Base-by-base conservation (phyloP, 2,888 invertebrate genomes). In the Macaria notata region DNA sequence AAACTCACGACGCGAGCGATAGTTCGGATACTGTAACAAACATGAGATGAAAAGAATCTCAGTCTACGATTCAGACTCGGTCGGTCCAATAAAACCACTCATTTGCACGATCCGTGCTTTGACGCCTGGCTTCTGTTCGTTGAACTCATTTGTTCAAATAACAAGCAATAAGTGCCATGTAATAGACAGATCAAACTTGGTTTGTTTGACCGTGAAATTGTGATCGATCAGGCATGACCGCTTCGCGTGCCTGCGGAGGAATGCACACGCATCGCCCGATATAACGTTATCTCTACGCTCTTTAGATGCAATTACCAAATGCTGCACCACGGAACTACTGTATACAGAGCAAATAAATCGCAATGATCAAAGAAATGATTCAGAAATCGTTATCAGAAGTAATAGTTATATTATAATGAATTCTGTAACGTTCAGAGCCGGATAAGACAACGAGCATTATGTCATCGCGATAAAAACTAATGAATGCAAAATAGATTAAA, bases 171-270 rank as follows among this genome's bases (percentile, higher is more conserved):
- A 81, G 68, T 76, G 71, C 71, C 72, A 72, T 73, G 75, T 81
- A 81, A 83, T 81, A 78, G 79, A 81, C 80, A 79, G 78, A 85
- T 85, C 82, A 78, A 83, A 83, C 78, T 81, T 79, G 69, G 79
- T 76, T 78, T 82, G 78, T 86, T 84, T 88, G 83, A 82, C 87
- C 86, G 82, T 87, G 86, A 86, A 89, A 88, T 86, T 83, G 79
- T 78, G 75, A 79, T 78, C 78, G 78, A 77, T 75, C 74, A 75
- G 77, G 84, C 85, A 81, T 82, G 83, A 81, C 83, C 71, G 78
- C 67, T 76, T 79, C 76, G 80, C 83, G 77, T 82, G 81, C 76
- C 75, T 66, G 64, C 63, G 69, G 65, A 64, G 70, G 74, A 75
- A 80, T 75, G 74, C 74, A 75, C 69, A 72, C 73, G 70, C 70